Base-by-base conservation (phyloP, 2,797 vertebrate species). In the Odontamblyopus rebecca region DNA sequence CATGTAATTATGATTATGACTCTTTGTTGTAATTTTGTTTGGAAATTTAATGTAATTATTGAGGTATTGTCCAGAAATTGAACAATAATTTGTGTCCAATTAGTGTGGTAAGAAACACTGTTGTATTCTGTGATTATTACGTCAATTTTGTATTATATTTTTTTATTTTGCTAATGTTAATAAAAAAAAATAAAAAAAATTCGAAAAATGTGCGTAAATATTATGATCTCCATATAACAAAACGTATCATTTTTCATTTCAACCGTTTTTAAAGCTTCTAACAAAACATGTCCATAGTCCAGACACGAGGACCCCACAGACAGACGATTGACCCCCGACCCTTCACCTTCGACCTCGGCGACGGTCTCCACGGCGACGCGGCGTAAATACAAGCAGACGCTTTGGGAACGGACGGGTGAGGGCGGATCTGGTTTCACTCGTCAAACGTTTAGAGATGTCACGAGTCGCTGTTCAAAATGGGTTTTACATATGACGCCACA, bases 271-370 rank as follows among this genome's bases (percentile, higher is more conserved):
- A 59, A 59, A 86, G 78, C 84, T 81, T 85, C 35, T 64, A 85
- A 86, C 78, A 23, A 86, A 88, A 88, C 59, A 88, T 71, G 76
- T 81, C 72, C 74, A 67, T 75, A 35, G 71, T 53, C 75, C 82
- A 82, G 87, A 80, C 73, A 18, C 73, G 26, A 68, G 51, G 70
- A 88, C 89, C 87, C 78, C 61, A 30, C 82, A 86, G 84, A 88
- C 88, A 83, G 75, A 68, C 75, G 1, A 74, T 85, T 82, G 86
- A 89, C 88, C 85, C 73, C 67, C 71, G 87, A 89, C 88, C 79
- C 61, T 62, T 38, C 18, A 19, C 88, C 84, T 73, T 69, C 75
- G 89, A 89, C 89, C 77, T 76, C 15, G 38, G 16, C 77, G 71
- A 84, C 86, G 88, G 85, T 90, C 77, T 75, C 54, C 73, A 64